Base-by-base conservation (phyloP, 2,113 vertebrate species). In the Hippocampus abdominalis region DNA sequence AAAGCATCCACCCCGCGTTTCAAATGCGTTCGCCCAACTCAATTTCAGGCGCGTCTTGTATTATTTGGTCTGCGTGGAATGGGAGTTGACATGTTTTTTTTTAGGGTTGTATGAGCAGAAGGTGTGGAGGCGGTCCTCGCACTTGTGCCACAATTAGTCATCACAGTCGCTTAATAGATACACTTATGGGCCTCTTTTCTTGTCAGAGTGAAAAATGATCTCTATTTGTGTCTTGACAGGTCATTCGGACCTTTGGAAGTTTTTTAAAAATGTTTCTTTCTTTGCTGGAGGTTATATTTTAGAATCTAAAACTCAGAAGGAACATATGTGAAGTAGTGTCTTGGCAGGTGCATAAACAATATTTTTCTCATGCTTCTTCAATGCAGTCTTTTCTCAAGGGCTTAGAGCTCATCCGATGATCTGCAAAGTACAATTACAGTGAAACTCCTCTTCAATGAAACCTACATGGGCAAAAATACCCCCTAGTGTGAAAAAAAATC, bases 81-180 rank as follows among this genome's bases (percentile, higher is more conserved):
- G 27, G 3, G 8, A 32, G 57, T 60, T 60, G 27, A 18, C 57
- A 18, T 32, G 27, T 29, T 60, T 60, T 57, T 59, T 60, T 59
- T 60, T 59, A 27, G 77, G 59, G 54, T 75, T 44, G 66, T 73
- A 57, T 72, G 71, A 80, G 68, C 81, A 86, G 82, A 82, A 77
- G 79, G 82, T 81, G 81, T 80, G 83, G 80, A 84, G 81, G 83
- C 83, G 75, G 80, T 72, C 69, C 77, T 84, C 80, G 80, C 86
- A 81, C 79, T 70, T 51, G 74, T 42, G 66, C 64, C 80, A 69
- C 79, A 79, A 80, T 83, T 82, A 81, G 69, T 74, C 72, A 82
- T 81, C 70, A 77, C 70, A 75, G 67, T 66, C 25, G 61, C 69
- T 64, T 70, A 64, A 73, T 78, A 72, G 65, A 74, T 8, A 15